Base-by-base conservation (phyloP, 2,797 vertebrate species). In the Micropoecilia bifurca region DNA sequence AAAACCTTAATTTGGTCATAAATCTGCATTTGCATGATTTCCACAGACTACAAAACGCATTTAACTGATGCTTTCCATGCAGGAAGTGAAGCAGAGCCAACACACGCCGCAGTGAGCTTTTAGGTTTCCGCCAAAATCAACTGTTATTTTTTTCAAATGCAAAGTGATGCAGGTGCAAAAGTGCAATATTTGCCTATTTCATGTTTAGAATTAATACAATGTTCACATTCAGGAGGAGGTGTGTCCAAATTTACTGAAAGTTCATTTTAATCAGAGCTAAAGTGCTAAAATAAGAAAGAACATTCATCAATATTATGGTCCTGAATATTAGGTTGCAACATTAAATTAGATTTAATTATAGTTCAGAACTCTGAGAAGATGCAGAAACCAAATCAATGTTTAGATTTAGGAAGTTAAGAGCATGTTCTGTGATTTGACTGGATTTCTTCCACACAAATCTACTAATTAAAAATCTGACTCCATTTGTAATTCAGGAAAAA, bases 61-160 rank as follows among this genome's bases (percentile, higher is more conserved):
- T 59, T 20, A 73, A 61, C 0, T n/a, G 47, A 76, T n/a, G 25
- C 0, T 1, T 13, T 46, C 33, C 2, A 39, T 9, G 3, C 79
- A 85, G 81, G 79, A 87, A 90, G 87, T 74, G 7, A 76, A 14
- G 6, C 3, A 3, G 4, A 63, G 30, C 50, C 47, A 16, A 30
- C 18, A 9, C 22, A 25, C 3, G 45, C 12, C 0, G 0, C 10
- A 73, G 46, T 14, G 14, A 33, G 7, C 12, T 25, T 7, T 25
- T 7, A 3, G 53, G 25, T 69, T 25, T 39, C 66, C 16, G 12
- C 33, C 61, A 39, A 71, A 39, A 75, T 16, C 0, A 10, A 18
- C 22, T 13, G 3, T 48, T 46, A 4, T 46, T 0, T 71, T 28
- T 81, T 77, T 25, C 5, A 39, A 71, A 28, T 53, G 46, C n/a